Base-by-base conservation (phyloP, 2,113 vertebrate species). In the Chaetops frenatus region DNA sequence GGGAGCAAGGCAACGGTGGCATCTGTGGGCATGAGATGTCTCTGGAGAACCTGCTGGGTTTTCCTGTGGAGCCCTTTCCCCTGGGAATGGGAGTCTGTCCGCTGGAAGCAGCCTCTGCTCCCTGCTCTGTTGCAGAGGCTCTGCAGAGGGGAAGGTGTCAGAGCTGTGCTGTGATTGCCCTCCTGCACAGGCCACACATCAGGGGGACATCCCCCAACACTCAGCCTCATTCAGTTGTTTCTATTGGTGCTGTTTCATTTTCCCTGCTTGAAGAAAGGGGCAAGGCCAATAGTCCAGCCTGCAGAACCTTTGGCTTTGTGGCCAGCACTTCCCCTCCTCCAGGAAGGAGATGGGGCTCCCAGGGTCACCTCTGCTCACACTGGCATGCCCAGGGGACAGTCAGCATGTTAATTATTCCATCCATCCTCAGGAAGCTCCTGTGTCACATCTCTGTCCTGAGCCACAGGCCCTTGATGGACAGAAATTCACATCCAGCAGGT, bases 321-420 rank as follows among this genome's bases (percentile, higher is more conserved):
- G 29, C 27, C 48, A 88, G 38, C 62, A 47, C 10, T 1, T 60
- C 25, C 21, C 12, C 33, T 65, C 2, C 40, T 77, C 6, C 17
- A 24, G n/a, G 44, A 56, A 44, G 54, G 35, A 67, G 18, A n/a
- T 31, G n/a, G n/a, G 8, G 25, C 50, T 89, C 15, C 31, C 51
- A 54, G 33, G 22, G 33, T 20, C 2, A 1, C 24, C 27, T 40
- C 5, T 5, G 13, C 10, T 57, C 1, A 15, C 1, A 0, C 22
- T 28, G 38, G 10, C 25, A 31, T 67, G 15, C 40, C 22, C 56
- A 57, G 71, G 44, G 71, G 31, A 42, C 71, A 50, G 35, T 17
- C 71, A 66, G 9, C 13, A 14, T 9, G 25, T 22, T 27, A 11
- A 60, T 67, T 58, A 85, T 38, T 19, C 53, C 47, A 28, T 35